Conservation (phyloP, 2,888 invertebrate species). For the Hydrotaea cyrtoneurina region DNA sequence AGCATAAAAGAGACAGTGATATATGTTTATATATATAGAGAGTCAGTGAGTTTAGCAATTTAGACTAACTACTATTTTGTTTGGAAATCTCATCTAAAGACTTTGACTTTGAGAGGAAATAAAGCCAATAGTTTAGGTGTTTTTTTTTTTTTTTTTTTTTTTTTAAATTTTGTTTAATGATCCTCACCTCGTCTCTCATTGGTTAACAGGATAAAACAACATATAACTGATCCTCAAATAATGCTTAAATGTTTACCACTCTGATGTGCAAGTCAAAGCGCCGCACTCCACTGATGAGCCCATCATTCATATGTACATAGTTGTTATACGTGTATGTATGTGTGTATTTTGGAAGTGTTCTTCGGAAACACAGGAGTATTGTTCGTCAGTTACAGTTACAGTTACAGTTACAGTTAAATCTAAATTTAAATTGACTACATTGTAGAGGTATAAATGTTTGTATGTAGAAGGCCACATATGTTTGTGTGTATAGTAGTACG, state of each 20-base stretch:
- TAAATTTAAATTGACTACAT: constrained; percentile 64
- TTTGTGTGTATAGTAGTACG: constrained; percentile 36
- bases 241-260: constrained; percentile 66
- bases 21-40: constrained; percentile 49
- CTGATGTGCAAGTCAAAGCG: constrained; percentile 56
- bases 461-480: constrained; percentile 77
- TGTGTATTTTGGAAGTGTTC: background rate
- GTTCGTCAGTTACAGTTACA: constrained; percentile 56
- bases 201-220: constrained; percentile 68
- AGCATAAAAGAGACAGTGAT: constrained; percentile 53
- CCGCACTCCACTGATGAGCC: constrained; percentile 61
- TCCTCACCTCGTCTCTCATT: constrained; percentile 69
- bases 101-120: constrained; percentile 62
- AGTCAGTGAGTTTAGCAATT: constrained; percentile 68
- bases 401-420: constrained; percentile 34
- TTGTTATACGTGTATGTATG: too few relatives aligned
- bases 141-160: constrained; percentile 64
- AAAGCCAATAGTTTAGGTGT: constrained; percentile 67
- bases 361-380: constrained; percentile 8
- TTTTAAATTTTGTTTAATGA: constrained; percentile 66
- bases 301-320: constrained; percentile 55
- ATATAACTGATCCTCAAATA: constrained; percentile 65
- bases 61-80: constrained; percentile 60
- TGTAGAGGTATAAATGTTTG: constrained; percentile 60
- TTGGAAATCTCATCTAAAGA: constrained; percentile 55